Evolutionary conservation across 2,888 invertebrate species (phyloP).

Genomic region (Mesochorus sp.): DNA sequence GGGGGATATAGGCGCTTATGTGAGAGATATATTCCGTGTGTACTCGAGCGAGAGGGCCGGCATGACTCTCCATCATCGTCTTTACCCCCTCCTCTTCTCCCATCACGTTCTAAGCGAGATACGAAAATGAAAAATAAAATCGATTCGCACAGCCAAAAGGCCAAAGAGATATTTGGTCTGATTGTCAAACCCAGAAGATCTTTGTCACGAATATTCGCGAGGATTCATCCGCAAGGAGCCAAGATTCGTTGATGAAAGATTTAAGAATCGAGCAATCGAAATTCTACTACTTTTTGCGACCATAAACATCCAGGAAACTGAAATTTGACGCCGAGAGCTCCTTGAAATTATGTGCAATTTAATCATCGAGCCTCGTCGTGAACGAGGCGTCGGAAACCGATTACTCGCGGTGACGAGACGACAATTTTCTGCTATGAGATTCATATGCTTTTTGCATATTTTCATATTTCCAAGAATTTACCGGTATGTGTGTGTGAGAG

Average conservation of each 20-base stretch:
- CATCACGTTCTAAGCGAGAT: slow-evolving; percentile 11
- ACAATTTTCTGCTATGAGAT: not conserved
- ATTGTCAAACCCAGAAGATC: slow-evolving; percentile 2
- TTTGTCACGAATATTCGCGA: slow-evolving; percentile 4
- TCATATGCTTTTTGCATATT: not conserved
- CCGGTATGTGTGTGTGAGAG: too few relatives aligned
- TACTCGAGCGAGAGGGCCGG: slow-evolving; percentile 31
- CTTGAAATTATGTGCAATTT: too few relatives aligned
- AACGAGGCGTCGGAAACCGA: too few relatives aligned
- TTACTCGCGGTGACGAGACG: not conserved
- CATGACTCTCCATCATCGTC: slow-evolving; percentile 44
- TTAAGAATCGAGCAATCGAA: too few relatives aligned
- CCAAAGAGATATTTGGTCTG: slow-evolving; percentile 45
- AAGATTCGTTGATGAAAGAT: too few relatives aligned
- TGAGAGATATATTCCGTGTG: slow-evolving; percentile 33
- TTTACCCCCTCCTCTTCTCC: slow-evolving; percentile 17
- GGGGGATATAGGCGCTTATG: slow-evolving; percentile 21
- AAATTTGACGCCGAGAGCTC: not conserved
- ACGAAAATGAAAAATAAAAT: not conserved
- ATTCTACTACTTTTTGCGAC: too few relatives aligned
- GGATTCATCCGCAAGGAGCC: too few relatives aligned
- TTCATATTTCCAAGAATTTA: not conserved
- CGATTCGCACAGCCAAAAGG: too few relatives aligned
- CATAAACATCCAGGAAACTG: not conserved
- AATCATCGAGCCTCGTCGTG: too few relatives aligned